Evolutionary conservation across 2,113 vertebrate genomes (phyloP), one percentile per base, ranked within the genome.

Genomic region (Rutilus rutilus): DNA sequence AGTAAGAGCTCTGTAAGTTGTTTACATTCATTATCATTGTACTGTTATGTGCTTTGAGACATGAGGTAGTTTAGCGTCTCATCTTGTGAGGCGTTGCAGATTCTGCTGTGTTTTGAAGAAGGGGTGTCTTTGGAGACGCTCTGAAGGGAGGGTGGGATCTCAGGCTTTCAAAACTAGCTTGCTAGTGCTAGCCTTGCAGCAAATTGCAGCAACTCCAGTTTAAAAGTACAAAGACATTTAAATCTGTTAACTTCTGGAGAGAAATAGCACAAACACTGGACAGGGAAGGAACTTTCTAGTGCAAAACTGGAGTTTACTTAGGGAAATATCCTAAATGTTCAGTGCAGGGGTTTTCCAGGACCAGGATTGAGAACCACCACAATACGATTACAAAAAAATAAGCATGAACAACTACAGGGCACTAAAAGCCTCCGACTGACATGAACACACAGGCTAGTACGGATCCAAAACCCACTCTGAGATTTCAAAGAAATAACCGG

Each of bases 401-500:
- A 79, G 11, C 77, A 59, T 27, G 23, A 81, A 65, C 36, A 78
- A n/a, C 77, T 79, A 39, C 3, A 27, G 33, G 33, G 71, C 36
- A 36, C 23, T 47, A 57, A 84, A 75, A 52, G 17, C 59, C 36
- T 50, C 60, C 0, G 19, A 23, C 19, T 25, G n/a, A 74, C 71
- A 57, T 64, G 60, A 75, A 45, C 36, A 47, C 27, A 23, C 50
- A 23, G 59, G 17, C 59, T 36, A 60, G 71, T 57, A 33, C 15
- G 60, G 52, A 77, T 78, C 59, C 27, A 67, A 85, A 64, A 85
- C 42, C 25, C 25, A 36, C 71, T 65, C 57, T 30, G 54, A 62
- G 25, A 75, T 60, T 64, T 64, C 39, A 78, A 81, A 65, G 78
- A 81, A 81, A 81, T 65, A 65, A 64, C 15, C 12, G 42, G 74